These are phyloP conservation scores for Stomorhina lunata DNA, from an alignment of 2,888 invertebrate species.

Conservation along the genomic window DNA sequence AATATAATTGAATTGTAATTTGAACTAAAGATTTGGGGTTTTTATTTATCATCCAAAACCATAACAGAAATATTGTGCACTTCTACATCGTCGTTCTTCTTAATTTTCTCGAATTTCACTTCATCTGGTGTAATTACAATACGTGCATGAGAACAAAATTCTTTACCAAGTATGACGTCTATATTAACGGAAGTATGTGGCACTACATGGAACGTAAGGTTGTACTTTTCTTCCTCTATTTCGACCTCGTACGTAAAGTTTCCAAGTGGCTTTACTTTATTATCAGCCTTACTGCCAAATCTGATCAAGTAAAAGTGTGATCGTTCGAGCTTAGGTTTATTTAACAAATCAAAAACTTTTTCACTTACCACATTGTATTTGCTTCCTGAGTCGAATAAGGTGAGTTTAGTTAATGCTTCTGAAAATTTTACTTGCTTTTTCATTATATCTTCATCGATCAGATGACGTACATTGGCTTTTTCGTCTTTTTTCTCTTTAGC, in stretches of 20 bases:
- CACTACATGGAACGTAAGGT: constrained; percentile 44
- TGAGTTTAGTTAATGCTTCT: neutral
- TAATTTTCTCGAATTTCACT: constrained; percentile 15
- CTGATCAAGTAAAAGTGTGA: constrained; percentile 43
- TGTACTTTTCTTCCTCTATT: constrained; percentile 12
- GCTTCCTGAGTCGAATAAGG: constrained; percentile 57
- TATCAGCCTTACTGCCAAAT: constrained; percentile 22
- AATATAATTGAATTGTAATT: no score
- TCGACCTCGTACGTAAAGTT: constrained; percentile 19
- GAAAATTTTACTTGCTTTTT: constrained; percentile 12
- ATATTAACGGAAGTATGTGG: neutral
- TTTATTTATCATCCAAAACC: no score
- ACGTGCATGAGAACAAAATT: constrained; percentile 24
- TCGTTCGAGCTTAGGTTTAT: constrained; percentile 6
- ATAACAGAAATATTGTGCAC: no score
- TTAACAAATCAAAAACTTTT: constrained; percentile 16
- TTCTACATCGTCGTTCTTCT: neutral
- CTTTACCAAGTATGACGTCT: constrained; percentile 27
- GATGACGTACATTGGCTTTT: constrained; percentile 15
- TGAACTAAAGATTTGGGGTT: no score
- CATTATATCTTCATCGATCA: constrained; percentile 40
- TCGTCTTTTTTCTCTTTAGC: neutral
- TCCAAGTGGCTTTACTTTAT: constrained; percentile 47
- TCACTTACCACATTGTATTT: constrained; percentile 49
- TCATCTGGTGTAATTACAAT: constrained; percentile 9